A percentile compares a stretch with the other conserved stretches of the same genome.
Evolutionary conservation across 2,113 vertebrate genomes (phyloP).

Genomic region (Aplodontia rufa): DNA sequence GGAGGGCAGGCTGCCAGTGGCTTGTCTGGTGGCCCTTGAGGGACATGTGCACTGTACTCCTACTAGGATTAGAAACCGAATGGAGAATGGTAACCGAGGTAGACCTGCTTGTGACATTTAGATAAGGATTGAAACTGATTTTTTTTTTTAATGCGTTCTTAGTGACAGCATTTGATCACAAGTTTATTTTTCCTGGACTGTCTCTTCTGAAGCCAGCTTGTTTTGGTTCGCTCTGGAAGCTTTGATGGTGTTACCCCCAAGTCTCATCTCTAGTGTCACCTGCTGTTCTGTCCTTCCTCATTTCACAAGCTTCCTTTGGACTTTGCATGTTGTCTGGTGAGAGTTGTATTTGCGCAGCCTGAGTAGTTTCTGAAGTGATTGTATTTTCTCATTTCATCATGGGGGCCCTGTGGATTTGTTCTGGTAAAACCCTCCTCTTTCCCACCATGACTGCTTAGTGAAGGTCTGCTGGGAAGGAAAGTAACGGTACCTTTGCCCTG

Average conservation of each 20-base stretch:
- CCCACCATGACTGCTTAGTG: not conserved
- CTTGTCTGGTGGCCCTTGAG: not conserved
- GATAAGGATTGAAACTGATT: not conserved
- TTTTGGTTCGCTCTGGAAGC: not conserved
- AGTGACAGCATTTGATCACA: not conserved
- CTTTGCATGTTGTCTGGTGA: not conserved
- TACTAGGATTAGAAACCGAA: not conserved
- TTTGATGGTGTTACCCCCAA: no score
- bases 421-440: no score
- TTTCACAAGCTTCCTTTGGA: not conserved
- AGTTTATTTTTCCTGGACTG: not conserved
- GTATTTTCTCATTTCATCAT: no score
- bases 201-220: not conserved
- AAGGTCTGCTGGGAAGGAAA: not conserved
- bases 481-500: not conserved
- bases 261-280: not conserved
- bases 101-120: no score
- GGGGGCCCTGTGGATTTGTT: not conserved
- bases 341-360: not conserved
- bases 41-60: not conserved
- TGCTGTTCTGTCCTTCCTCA: not conserved
- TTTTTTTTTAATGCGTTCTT: not conserved
- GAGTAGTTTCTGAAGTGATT: not conserved
- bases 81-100: not conserved
- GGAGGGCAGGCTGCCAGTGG: not conserved